Evolutionary conservation across 2,888 invertebrate species (phyloP).

Genomic region (Alloscopus bannaensis): DNA sequence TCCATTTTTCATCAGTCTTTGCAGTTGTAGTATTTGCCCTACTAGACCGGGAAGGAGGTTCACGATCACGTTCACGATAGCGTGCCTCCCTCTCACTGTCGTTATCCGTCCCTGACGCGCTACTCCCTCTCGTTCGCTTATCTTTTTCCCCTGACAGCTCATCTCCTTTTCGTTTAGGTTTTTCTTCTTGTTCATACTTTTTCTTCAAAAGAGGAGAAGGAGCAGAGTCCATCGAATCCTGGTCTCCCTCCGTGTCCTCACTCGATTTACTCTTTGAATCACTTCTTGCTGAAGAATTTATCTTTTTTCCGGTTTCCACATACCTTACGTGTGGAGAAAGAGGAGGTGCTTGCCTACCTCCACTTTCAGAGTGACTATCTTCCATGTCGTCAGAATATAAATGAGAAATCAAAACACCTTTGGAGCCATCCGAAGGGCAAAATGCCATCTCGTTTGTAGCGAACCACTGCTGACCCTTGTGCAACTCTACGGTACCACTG

Average conservation of each 20-base stretch:
- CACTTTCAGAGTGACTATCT: slow-evolving; percentile 59
- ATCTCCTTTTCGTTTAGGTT: slow-evolving; percentile 14
- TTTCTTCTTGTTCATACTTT: slow-evolving; percentile 63
- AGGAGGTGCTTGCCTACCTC: slow-evolving; percentile 4
- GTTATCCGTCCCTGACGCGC: slow-evolving; percentile 44
- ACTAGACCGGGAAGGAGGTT: slow-evolving; percentile 11
- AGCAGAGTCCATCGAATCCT: slow-evolving; percentile 70
- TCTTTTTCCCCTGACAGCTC: slow-evolving; percentile 29
- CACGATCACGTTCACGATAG: background rate
- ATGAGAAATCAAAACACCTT: slow-evolving; percentile 72
- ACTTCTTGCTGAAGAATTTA: slow-evolving; percentile 35
- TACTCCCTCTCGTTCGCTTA: slow-evolving; percentile 21
- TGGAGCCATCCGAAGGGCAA: slow-evolving; percentile 71
- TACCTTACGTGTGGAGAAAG: background rate
- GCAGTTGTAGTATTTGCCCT: too few species aligned
- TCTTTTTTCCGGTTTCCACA: slow-evolving; percentile 12
- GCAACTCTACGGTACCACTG: slow-evolving; percentile 44
- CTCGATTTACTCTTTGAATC: slow-evolving; percentile 55
- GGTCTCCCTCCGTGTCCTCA: slow-evolving; percentile 56
- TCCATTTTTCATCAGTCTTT: slow-evolving; percentile 57
- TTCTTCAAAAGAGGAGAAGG: slow-evolving; percentile 72
- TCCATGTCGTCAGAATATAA: slow-evolving; percentile 72
- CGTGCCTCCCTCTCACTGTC: too few species aligned
- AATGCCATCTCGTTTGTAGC: slow-evolving; percentile 67
- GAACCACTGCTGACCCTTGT: slow-evolving; percentile 69